Conservation (phyloP, 2,888 invertebrate genomes). For the Chirona hameri region DNA sequence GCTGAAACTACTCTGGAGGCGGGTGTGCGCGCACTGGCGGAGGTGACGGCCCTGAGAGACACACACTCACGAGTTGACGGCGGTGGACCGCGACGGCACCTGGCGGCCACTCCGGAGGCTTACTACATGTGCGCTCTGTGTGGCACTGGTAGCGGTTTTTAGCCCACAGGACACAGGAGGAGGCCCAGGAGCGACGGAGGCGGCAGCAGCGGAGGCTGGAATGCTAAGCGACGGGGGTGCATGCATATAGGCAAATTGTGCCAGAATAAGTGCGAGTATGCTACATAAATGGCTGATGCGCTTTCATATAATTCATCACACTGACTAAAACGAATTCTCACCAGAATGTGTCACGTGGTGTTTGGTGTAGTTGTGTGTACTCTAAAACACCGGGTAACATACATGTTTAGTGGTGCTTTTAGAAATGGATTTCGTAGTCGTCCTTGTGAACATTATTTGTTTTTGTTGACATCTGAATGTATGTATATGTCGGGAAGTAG, state of each 20-base stretch:
- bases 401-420: background rate
- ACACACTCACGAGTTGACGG: background rate
- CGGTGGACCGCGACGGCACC: too few species aligned
- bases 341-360: background rate
- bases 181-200: background rate
- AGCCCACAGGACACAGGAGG: too few species aligned
- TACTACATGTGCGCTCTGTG: background rate
- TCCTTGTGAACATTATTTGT: too few species aligned
- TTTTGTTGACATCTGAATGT: too few species aligned
- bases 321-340: background rate
- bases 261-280: background rate
- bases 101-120: background rate
- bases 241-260: background rate
- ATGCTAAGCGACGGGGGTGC: background rate
- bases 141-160: background rate
- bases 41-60: background rate
- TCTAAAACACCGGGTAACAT: too few species aligned
- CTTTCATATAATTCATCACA: background rate
- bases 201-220: background rate
- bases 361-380: background rate
- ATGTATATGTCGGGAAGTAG: too few species aligned
- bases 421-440: background rate
- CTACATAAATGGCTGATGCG: background rate
- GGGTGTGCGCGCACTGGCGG: background rate
- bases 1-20: background rate